phyloP scores from a whole-genome alignment of 2,113 vertebrate species.

The Arothron firmamentum region DNA sequence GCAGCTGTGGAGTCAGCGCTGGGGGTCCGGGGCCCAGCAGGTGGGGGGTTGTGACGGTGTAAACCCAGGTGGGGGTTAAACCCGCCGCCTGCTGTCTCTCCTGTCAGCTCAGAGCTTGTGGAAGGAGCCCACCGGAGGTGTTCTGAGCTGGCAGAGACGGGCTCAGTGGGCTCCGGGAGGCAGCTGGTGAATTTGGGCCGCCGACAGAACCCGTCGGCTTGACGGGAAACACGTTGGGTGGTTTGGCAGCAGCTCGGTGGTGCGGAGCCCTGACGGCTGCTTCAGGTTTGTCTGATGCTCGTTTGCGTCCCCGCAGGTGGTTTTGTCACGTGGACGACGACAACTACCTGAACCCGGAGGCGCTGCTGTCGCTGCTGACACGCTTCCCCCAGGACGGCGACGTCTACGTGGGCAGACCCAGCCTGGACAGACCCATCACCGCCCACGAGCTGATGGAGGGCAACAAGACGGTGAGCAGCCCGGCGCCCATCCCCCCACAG shows the following conservation, averaged over 20 bases:
- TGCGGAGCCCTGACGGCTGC: conserved; percentile 5
- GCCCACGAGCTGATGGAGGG: conserved; percentile 76
- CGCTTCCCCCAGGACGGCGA: conserved; percentile 71
- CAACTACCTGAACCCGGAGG: conserved; percentile 84
- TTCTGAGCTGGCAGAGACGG: neutral
- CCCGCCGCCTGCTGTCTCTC: too few relatives aligned
- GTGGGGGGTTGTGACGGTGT: too few relatives aligned
- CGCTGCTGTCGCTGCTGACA: conserved; percentile 78
- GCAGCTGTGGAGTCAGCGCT: too few relatives aligned
- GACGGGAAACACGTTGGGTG: conserved; percentile 16
- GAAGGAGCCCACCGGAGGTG: too few relatives aligned
- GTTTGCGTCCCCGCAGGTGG: conserved; percentile 67
- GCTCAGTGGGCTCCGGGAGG: too few relatives aligned
- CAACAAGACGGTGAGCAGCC: conserved; percentile 78
- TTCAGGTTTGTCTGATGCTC: conserved; percentile 17
- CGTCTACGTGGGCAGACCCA: conserved; percentile 87
- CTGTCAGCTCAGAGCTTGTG: too few relatives aligned
- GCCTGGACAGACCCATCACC: conserved; percentile 85
- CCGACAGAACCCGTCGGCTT: conserved; percentile 5
- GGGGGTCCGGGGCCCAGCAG: too few relatives aligned
- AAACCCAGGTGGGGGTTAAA: too few relatives aligned
- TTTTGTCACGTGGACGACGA: conserved; percentile 94
- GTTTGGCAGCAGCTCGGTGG: neutral
- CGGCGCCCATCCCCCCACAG: neutral
- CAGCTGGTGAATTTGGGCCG: too few relatives aligned